Percentiles rank a stretch among this genome's conserved stretches.
phyloP scores from a whole-genome alignment of 2,797 vertebrate genomes.

The Dryobates pubescens region DNA sequence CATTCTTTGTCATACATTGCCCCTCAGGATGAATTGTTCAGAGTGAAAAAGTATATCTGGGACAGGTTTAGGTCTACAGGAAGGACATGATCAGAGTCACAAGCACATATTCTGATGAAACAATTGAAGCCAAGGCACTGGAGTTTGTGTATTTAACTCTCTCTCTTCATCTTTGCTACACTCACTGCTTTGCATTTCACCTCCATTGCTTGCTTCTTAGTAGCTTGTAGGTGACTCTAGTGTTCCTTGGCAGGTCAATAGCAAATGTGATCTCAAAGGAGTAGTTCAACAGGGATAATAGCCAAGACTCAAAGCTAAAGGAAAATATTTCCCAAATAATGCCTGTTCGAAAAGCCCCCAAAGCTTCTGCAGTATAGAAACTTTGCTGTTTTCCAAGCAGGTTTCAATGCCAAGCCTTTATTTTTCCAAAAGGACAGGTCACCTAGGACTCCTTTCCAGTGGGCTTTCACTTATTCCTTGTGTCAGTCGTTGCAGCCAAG shows the following conservation, averaged over 20 bases:
- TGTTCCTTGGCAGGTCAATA: background rate
- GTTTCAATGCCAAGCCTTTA: background rate
- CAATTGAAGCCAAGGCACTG: background rate
- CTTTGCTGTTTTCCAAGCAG: fast-evolving
- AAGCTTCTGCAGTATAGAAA: background rate
- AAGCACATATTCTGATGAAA: fast-evolving
- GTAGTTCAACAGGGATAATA: background rate
- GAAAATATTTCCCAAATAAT: background rate
- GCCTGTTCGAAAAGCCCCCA: background rate
- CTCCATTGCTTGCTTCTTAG: background rate
- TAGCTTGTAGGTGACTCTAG: background rate
- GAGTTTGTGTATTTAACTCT: background rate
- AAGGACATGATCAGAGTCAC: background rate
- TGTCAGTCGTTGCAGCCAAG: background rate
- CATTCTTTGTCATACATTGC: background rate
- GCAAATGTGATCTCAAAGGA: background rate
- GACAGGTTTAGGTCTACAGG: background rate
- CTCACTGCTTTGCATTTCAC: background rate
- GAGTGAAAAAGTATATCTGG: background rate
- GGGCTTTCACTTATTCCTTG: background rate
- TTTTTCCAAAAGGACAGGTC: background rate
- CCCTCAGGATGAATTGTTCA: background rate
- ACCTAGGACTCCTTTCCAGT: background rate
- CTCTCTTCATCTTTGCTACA: background rate
- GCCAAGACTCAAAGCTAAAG: background rate